Evolutionary conservation across 2,888 invertebrate species (phyloP).

Genomic region (Xylophagus ater): DNA sequence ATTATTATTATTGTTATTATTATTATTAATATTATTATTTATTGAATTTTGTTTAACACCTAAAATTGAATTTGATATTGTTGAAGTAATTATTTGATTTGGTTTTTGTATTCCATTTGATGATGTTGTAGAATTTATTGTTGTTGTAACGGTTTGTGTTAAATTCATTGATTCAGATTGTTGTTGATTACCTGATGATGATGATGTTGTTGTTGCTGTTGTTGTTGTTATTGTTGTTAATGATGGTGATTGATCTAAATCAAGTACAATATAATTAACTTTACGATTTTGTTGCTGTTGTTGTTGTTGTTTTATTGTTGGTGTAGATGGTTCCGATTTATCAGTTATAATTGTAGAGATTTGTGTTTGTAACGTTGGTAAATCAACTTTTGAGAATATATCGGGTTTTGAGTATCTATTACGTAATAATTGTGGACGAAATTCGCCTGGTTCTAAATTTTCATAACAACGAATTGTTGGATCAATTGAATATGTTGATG

Average conservation of each 20-base stretch:
- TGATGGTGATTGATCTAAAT: slow-evolving; percentile 31
- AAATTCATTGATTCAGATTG: not conserved
- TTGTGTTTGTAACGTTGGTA: slow-evolving; percentile 6
- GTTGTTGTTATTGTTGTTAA: slow-evolving; percentile 8
- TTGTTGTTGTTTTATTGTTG: slow-evolving; percentile 11
- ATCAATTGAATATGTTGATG: slow-evolving; percentile 12
- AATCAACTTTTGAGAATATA: slow-evolving; percentile 20
- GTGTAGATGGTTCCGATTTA: slow-evolving; percentile 21
- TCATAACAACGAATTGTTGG: slow-evolving; percentile 21
- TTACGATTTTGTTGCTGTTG: slow-evolving; percentile 18
- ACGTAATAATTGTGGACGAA: slow-evolving; percentile 14
- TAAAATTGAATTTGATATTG: not conserved
- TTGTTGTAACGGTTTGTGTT: not conserved
- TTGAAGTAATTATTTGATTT: not conserved
- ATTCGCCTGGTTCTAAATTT: slow-evolving; percentile 20
- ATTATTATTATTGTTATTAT: slow-evolving; percentile 4
- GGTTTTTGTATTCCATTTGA: not conserved
- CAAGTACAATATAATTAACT: slow-evolving; percentile 37
- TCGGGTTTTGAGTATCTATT: slow-evolving; percentile 21
- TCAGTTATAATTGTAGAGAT: slow-evolving; percentile 6
- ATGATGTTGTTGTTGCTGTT: slow-evolving; percentile 1
- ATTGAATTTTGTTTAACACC: not conserved
- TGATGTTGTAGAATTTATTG: not conserved
- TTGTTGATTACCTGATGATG: slow-evolving; percentile 4
- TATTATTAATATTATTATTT: slow-evolving; percentile 5